These are phyloP conservation scores for Drosophila kohkoa DNA, from an alignment of 1,140 invertebrate species.

Conservation along the genomic window DNA sequence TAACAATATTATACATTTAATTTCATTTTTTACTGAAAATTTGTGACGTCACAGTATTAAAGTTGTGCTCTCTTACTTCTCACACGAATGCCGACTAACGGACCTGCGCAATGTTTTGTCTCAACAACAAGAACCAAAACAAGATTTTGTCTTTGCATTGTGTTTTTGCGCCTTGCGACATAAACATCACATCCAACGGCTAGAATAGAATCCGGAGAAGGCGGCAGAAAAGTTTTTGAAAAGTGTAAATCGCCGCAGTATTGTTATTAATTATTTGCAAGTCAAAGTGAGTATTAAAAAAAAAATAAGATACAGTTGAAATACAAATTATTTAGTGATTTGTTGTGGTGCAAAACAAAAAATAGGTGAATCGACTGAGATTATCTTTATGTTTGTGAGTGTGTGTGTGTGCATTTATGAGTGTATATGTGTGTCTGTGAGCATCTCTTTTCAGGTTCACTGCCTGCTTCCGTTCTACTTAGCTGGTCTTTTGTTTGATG, in stretches of 20 bases:
- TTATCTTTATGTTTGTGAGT: constrained; percentile 4
- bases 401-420: constrained; percentile 6
- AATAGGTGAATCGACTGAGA: constrained; percentile 5
- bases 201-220: constrained; percentile 8
- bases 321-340: not conserved
- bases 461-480: constrained; percentile 76
- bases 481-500: constrained; percentile 64
- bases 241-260: constrained; percentile 4
- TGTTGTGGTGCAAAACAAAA: not conserved
- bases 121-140: constrained; percentile 50
- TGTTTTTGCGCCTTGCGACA: constrained; percentile 48
- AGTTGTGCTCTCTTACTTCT: not conserved
- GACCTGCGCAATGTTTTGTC: constrained; percentile 46
- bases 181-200: constrained; percentile 32
- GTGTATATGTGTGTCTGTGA: constrained; percentile 15
- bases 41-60: constrained; percentile 18
- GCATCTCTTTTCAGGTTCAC: constrained; percentile 74
- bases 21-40: not conserved
- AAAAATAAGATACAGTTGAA: not conserved
- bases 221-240: constrained; percentile 22
- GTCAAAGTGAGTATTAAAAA: constrained; percentile 36
- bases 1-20: too few species aligned
- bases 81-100: constrained; percentile 28
- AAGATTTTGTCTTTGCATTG: constrained; percentile 52
- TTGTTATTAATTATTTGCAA: constrained; percentile 30